phyloP scores from a whole-genome alignment of 2,113 vertebrate species.

The Abramis brama region DNA sequence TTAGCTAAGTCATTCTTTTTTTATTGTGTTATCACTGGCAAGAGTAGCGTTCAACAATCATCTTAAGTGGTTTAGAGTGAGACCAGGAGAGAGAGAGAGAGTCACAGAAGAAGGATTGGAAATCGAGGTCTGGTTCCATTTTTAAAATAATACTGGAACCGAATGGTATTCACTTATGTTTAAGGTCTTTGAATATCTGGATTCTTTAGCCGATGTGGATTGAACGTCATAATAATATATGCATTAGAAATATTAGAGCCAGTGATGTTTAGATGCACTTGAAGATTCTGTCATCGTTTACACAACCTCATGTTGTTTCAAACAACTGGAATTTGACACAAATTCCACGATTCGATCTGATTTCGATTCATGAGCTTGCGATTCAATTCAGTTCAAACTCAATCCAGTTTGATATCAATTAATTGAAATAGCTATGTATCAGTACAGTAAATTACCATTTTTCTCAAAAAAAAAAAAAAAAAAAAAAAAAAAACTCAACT shows the following conservation, averaged over 20 bases:
- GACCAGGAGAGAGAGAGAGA: not conserved
- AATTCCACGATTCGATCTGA: no score
- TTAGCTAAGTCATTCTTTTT: slow-evolving; percentile 52
- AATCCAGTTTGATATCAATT: no score
- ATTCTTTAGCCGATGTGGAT: not conserved
- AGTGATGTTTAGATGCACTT: not conserved
- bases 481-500: no score
- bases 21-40: slow-evolving; percentile 26
- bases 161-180: not conserved
- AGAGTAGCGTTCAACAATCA: slow-evolving; percentile 29
- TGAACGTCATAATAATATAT: not conserved
- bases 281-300: not conserved
- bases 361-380: no score
- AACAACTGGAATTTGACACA: not conserved
- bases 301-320: not conserved
- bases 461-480: no score
- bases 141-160: not conserved
- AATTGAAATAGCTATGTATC: no score
- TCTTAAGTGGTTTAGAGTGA: slow-evolving; percentile 25
- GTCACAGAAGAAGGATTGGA: not conserved
- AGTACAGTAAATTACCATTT: no score
- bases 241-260: not conserved
- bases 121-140: not conserved
- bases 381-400: no score
- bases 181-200: not conserved